Base-by-base conservation (phyloP, 2,113 vertebrate species). In the Prochilodus magdalenae region DNA sequence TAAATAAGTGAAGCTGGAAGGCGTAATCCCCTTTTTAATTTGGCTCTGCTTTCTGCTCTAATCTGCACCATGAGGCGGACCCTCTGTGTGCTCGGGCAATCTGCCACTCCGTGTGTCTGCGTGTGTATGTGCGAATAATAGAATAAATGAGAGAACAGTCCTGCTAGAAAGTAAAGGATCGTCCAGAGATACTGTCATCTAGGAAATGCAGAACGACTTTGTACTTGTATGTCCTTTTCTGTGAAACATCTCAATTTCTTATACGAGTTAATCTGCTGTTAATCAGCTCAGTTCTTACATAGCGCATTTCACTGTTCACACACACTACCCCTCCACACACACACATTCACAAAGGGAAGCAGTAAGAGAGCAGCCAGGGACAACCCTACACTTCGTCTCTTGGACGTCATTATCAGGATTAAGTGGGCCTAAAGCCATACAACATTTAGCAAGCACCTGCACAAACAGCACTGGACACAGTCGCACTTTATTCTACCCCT, bases 11-110 rank as follows among this genome's bases (percentile, higher is more conserved):
- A 83, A 84, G 63, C 75, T 84, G 24, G 20, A 63, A 24, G 72
- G 24, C 24, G 36, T 88, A 91, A 91, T 88, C 84, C 82, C 60
- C 29, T 84, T 89, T 93, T 91, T 91, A 83, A 90, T 89, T 90
- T 90, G 53, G 44, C 40, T 59, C 55, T 75, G 79, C 81, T 82
- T 84, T 49, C 78, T 77, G 26, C 70, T 85, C 81, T 88, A 90
- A 92, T 88, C 86, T 84, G 30, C 79, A 78, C 27, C 79, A 77
- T 77, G 82, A 83, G 79, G 63, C 53, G 63, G 53, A 76, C 49
- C 22, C 36, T 74, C 44, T 18, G 73, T 79, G 62, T 67, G 60
- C 29, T 71, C 33, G 18, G 49, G 73, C 59, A 36, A 59, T 65
- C 20, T 30, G 62, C 36, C 51, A 51, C 20, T 69, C 4, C 81